phyloP scores from a whole-genome alignment of 2,888 invertebrate species.

The Melanargia galathea region DNA sequence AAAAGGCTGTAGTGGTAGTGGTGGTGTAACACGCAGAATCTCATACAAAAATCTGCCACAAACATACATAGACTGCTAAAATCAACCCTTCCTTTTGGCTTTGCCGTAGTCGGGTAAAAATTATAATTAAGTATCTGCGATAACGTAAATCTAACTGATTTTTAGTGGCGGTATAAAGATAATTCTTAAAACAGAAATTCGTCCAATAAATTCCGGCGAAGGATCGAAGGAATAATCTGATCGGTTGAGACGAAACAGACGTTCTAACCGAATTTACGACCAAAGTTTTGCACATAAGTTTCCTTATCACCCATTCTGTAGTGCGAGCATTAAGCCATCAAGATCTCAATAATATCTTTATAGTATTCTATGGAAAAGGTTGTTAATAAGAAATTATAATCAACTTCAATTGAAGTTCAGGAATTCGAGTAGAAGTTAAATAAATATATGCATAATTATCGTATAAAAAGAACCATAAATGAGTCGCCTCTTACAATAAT shows the following conservation, averaged over 20 bases:
- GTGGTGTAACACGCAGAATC: too few relatives aligned
- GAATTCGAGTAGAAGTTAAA: too few relatives aligned
- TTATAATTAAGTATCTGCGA: slow-evolving; percentile 27
- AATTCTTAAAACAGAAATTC: slow-evolving; percentile 33
- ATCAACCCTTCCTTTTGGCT: too few relatives aligned
- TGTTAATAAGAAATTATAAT: neutral
- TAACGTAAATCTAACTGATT: slow-evolving; percentile 29
- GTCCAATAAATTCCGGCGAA: slow-evolving; percentile 36
- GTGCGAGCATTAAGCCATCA: too few relatives aligned
- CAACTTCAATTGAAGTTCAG: too few relatives aligned
- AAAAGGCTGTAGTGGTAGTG: too few relatives aligned
- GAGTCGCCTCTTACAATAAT: neutral
- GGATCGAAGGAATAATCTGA: slow-evolving; percentile 74
- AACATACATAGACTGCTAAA: too few relatives aligned
- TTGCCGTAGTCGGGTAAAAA: too few relatives aligned
- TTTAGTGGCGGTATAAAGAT: slow-evolving; percentile 21
- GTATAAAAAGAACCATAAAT: too few relatives aligned
- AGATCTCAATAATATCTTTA: too few relatives aligned
- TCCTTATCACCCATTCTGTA: slow-evolving; percentile 67
- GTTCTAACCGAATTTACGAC: slow-evolving; percentile 72
- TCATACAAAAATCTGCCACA: too few relatives aligned
- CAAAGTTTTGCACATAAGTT: slow-evolving; percentile 76
- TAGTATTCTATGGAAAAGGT: neutral
- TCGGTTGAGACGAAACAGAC: slow-evolving; percentile 68
- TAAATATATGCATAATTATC: too few relatives aligned